These are phyloP conservation scores for Drosophila neotestacea DNA, from an alignment of 2,888 invertebrate species.

Conservation along the genomic window DNA sequence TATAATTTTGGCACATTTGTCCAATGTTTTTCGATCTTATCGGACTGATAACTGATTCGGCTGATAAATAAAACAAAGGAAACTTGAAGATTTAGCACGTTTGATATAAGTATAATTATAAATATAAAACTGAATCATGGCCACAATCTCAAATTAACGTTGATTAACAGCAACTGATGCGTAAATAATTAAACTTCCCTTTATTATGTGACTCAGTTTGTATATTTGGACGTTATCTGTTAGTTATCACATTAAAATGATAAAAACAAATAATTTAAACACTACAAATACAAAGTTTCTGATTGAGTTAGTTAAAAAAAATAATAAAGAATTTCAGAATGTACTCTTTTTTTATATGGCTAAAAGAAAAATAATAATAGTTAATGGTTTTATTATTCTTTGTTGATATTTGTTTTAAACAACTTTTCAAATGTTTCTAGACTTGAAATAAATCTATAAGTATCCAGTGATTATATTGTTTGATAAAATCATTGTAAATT, in stretches of 20 bases:
- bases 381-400: too few species aligned
- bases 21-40: slow-evolving; percentile 13
- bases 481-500: not conserved
- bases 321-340: too few species aligned
- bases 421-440: too few species aligned
- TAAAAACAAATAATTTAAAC: not conserved
- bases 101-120: slow-evolving; percentile 2
- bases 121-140: slow-evolving; percentile 23
- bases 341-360: too few species aligned
- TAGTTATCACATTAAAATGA: not conserved
- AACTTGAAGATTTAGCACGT: slow-evolving; percentile 11
- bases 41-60: slow-evolving; percentile 15
- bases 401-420: too few species aligned
- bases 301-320: too few species aligned
- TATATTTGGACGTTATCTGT: not conserved
- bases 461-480: not conserved
- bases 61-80: slow-evolving; percentile 29
- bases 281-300: too few species aligned
- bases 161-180: slow-evolving; percentile 25
- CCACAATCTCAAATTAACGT: slow-evolving; percentile 15
- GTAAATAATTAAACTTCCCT: not conserved
- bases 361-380: too few species aligned
- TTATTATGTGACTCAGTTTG: slow-evolving; percentile 3
- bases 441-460: not conserved
- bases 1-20: slow-evolving; percentile 20